Base-by-base conservation (phyloP, 2,797 vertebrate genomes). In the Dendrocincla tyrannina region DNA sequence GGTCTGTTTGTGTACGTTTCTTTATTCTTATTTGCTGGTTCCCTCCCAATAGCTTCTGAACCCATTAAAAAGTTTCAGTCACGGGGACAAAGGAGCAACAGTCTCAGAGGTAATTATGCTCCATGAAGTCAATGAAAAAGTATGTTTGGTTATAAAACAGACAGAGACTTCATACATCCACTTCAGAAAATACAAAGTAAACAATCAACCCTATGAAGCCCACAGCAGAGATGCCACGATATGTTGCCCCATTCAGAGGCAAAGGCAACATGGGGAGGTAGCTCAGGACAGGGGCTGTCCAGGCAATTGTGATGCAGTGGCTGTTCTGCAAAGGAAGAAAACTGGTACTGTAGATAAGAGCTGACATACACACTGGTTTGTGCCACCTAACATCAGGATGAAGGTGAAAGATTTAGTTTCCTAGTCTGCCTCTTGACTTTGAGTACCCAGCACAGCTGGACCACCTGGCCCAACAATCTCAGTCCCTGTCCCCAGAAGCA, bases 21-120 rank as follows among this genome's bases (percentile, higher is more conserved):
- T 91, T 70, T 88, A 56, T 77, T 96, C 89, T 91, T 81, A 72
- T 85, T 89, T 95, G 52, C 72, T 83, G 41, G 35, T 83, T 95
- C 68, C n/a, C 46, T 92, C 75, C 49, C 82, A 92, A 72, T 3
- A 68, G 66, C 68, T 89, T 80, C 87, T 85, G 68, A 92, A 94
- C 27, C 66, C 55, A 0, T 55, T 28, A 76, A 89, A 83, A 32
- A 83, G 41, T 52, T 93, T 84, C 77, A 95, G 86, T 42, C 87
- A 91, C 41, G 49, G 33, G 72, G 64, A 83, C 27, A 90, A 93
- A 78, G 66, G 11, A 84, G 9, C 60, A 89, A 42, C 55, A 79
- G 56, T 52, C 84, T 82, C 55, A 44, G 68, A 83, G 60, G 59
- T 67, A 89, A 91, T 56, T 74, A 82, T 19, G 25, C 30, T 89